Conservation (phyloP, 2,113 vertebrate genomes). For the Isichthys henryi region DNA sequence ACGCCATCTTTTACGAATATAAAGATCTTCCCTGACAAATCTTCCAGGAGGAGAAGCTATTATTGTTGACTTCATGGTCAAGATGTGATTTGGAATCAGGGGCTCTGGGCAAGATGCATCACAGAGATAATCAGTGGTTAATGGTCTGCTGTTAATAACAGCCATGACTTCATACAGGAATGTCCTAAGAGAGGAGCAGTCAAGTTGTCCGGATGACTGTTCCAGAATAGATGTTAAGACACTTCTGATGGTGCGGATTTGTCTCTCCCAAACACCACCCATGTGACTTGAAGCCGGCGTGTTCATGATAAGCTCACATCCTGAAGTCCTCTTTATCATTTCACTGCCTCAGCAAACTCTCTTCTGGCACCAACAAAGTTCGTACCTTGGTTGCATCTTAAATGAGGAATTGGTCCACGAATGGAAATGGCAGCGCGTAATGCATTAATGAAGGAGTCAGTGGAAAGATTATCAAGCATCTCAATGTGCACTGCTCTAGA, state of each 20-base stretch:
- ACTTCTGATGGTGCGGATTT: no score
- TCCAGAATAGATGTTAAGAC: no score
- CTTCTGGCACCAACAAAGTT: constrained; percentile 32
- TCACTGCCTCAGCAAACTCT: constrained; percentile 28
- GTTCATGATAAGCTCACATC: no score
- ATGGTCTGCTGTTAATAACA: constrained; percentile 17
- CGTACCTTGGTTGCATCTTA: neutral
- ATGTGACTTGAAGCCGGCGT: no score
- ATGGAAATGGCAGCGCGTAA: neutral
- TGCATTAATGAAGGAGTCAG: neutral
- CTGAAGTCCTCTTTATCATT: constrained; percentile 15
- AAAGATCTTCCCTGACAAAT: neutral
- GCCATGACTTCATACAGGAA: constrained; percentile 24
- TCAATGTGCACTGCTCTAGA: no score
- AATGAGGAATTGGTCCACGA: no score
- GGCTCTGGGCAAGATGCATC: constrained; percentile 11
- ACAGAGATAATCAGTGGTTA: constrained; percentile 16
- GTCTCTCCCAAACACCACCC: no score
- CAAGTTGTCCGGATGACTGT: constrained; percentile 6
- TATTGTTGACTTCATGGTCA: constrained; percentile 24
- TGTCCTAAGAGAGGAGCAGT: constrained; percentile 19
- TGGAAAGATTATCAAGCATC: no score
- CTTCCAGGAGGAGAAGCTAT: constrained; percentile 3
- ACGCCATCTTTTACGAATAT: constrained; percentile 17
- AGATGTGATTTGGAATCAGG: constrained; percentile 21